phyloP scores from a whole-genome alignment of 2,888 invertebrate species.

The Podabrus alpinus region DNA sequence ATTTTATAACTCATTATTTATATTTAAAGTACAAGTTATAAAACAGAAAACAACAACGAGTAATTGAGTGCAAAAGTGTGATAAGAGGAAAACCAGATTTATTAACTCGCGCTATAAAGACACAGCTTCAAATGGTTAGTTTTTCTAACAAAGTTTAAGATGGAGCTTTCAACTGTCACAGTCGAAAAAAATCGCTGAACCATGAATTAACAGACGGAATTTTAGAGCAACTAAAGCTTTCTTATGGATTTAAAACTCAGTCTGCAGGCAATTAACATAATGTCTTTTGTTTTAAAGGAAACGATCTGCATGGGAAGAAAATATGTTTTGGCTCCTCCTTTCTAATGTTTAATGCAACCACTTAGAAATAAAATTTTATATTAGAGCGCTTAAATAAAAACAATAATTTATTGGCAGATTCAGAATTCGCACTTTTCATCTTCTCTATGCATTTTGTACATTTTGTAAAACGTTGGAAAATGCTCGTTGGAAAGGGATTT shows the following conservation, averaged over 20 bases:
- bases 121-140: constrained; percentile 28
- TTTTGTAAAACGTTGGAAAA: no score
- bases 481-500: not conserved
- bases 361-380: constrained; percentile 14
- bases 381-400: not conserved
- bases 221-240: constrained; percentile 25
- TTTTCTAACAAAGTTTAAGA: constrained; percentile 7
- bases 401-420: not conserved
- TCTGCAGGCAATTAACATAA: constrained; percentile 31
- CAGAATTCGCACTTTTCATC: not conserved
- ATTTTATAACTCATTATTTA: not conserved
- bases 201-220: constrained; percentile 25
- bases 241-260: constrained; percentile 12
- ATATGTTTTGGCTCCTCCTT: constrained; percentile 21
- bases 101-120: constrained; percentile 34
- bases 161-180: constrained; percentile 14
- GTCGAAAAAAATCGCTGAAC: constrained; percentile 11
- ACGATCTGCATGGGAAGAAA: constrained; percentile 25
- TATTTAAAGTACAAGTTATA: constrained; percentile 1
- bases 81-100: constrained; percentile 39
- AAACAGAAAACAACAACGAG: constrained; percentile 34
- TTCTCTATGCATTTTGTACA: not conserved
- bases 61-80: constrained; percentile 35
- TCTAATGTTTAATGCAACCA: constrained; percentile 33
- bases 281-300: constrained; percentile 25